A percentile compares a stretch with the other conserved stretches of the same genome.
phyloP scores from a whole-genome alignment of 2,113 vertebrate species.

The Diphyllodes magnificus region DNA sequence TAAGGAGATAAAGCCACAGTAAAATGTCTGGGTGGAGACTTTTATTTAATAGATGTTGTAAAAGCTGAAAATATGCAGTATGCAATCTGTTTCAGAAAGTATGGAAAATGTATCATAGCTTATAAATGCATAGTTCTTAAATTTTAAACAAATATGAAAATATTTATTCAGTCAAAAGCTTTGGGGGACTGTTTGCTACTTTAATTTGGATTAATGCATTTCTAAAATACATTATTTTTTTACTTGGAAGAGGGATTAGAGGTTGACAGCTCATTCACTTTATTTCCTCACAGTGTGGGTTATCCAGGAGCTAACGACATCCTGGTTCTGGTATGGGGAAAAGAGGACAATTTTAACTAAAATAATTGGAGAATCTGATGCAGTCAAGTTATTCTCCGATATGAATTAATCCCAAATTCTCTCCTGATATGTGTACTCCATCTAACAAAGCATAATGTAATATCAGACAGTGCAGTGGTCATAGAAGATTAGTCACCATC shows the following conservation, averaged over 20 bases:
- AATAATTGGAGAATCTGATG: not conserved
- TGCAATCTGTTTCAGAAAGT: not conserved
- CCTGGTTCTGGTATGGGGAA: not conserved
- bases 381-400: not conserved
- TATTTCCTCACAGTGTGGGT: not conserved
- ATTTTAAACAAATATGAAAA: not conserved
- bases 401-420: not conserved
- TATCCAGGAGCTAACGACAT: not conserved
- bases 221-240: not conserved
- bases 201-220: not conserved
- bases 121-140: not conserved
- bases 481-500: not conserved
- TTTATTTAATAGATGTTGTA: slow-evolving; percentile 13
- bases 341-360: not conserved
- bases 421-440: not conserved
- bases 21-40: not conserved
- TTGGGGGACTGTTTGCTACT: not conserved
- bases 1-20: not conserved
- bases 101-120: not conserved
- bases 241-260: not conserved
- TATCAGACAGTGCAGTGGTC: not conserved
- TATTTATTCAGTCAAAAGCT: not conserved
- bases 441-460: not conserved
- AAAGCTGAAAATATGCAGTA: not conserved
- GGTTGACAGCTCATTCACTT: not conserved